phyloP scores from a whole-genome alignment of 2,888 invertebrate genomes.

The Cryptus armator region DNA sequence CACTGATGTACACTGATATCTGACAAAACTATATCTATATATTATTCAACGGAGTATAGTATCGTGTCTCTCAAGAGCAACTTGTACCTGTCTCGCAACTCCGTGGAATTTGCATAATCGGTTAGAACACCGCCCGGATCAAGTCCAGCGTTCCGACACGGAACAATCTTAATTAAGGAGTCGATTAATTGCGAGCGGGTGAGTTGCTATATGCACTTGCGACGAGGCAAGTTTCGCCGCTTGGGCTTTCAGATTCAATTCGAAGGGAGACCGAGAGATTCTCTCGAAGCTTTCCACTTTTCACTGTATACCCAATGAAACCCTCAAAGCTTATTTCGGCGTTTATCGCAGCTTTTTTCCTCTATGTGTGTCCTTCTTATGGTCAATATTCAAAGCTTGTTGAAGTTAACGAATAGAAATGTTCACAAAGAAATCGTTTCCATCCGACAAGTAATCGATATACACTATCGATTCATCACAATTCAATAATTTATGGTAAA shows the following conservation, averaged over 20 bases:
- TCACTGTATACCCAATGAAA: constrained; percentile 13
- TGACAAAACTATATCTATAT: constrained; percentile 13
- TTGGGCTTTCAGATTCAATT: constrained; percentile 43
- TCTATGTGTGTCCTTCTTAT: background rate
- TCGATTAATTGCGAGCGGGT: constrained; percentile 61
- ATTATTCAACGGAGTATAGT: constrained; percentile 48
- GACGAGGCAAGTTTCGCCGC: constrained; percentile 45
- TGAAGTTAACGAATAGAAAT: background rate
- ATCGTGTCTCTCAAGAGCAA: constrained; percentile 53
- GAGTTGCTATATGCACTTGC: background rate
- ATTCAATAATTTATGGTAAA: background rate
- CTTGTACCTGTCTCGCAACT: constrained; percentile 66
- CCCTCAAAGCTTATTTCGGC: constrained; percentile 36
- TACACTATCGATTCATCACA: background rate
- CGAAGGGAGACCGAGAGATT: background rate
- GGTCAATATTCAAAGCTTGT: constrained; percentile 17
- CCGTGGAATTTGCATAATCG: constrained; percentile 64
- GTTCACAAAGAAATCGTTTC: background rate
- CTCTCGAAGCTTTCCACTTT: constrained; percentile 37
- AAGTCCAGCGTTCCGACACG: constrained; percentile 53
- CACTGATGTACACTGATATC: background rate
- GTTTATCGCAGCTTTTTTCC: background rate
- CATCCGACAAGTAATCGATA: background rate
- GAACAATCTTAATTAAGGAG: constrained; percentile 67
- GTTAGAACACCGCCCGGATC: constrained; percentile 64